A percentile compares a stretch with the other conserved stretches of the same genome.
phyloP scores from a whole-genome alignment of 2,113 vertebrate species.

The Octodon degus region DNA sequence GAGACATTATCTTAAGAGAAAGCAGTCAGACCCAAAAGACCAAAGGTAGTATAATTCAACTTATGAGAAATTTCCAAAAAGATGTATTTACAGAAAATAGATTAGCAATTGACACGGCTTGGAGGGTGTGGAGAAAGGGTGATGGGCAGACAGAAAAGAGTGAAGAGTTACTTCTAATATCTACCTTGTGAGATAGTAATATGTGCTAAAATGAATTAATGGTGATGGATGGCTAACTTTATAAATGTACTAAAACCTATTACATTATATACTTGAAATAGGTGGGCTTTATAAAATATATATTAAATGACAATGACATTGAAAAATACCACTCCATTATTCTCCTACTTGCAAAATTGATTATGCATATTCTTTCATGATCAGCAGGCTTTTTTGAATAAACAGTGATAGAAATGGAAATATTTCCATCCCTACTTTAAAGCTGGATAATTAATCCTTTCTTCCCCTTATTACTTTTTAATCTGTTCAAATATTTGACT shows the following conservation, averaged over 20 bases:
- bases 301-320: neutral
- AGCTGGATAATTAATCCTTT: neutral
- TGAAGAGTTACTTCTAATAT: neutral
- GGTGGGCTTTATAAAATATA: neutral
- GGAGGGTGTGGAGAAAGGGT: neutral
- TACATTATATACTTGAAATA: neutral
- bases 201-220: conserved; percentile 29
- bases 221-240: neutral
- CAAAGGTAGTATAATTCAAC: neutral
- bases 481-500: neutral
- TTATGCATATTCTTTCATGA: neutral
- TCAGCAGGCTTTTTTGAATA: neutral
- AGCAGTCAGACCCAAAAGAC: neutral
- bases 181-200: neutral
- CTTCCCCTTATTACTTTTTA: neutral
- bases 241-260: neutral
- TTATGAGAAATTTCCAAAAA: conserved; percentile 1
- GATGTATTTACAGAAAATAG: neutral
- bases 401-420: neutral
- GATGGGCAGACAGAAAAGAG: neutral
- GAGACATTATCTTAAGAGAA: neutral
- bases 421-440: neutral
- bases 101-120: neutral
- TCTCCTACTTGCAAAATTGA: neutral
- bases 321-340: neutral